Conservation (phyloP, 1,140 invertebrate species). For the Cherax quadricarinatus region DNA sequence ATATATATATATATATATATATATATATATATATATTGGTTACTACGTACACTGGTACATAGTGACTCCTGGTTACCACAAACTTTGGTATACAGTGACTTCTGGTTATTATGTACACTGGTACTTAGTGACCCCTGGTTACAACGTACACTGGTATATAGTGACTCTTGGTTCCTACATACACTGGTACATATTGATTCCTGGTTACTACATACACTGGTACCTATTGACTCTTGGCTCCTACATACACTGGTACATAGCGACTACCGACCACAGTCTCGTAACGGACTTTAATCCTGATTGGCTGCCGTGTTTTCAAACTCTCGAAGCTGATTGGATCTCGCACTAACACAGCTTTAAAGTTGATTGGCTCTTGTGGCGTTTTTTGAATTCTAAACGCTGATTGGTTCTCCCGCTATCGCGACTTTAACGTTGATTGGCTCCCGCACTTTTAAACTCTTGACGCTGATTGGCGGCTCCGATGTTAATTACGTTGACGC, state of each 20-base stretch:
- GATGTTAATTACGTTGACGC: not conserved
- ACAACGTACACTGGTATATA: no score
- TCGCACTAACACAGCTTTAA: not conserved
- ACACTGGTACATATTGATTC: no score
- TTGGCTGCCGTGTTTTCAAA: not conserved
- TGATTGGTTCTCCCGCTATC: conserved; percentile 8
- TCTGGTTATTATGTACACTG: no score
- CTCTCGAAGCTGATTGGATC: conserved; percentile 5
- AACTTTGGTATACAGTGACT: no score
- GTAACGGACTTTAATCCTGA: not conserved
- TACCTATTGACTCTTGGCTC: no score
- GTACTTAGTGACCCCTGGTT: no score
- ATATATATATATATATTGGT: not conserved
- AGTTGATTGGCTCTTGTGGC: not conserved
- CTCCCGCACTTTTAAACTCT: not conserved
- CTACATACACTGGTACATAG: no score
- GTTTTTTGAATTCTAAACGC: conserved; percentile 11
- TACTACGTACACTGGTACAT: no score
- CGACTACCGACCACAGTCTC: not conserved
- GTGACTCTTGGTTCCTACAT: no score
- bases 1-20: not conserved
- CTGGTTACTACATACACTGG: no score
- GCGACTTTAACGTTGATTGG: conserved; percentile 17
- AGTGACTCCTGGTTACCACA: no score
- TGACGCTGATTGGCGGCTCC: not conserved